Conservation (phyloP, 2,888 invertebrate genomes). For the Tachina fera region DNA sequence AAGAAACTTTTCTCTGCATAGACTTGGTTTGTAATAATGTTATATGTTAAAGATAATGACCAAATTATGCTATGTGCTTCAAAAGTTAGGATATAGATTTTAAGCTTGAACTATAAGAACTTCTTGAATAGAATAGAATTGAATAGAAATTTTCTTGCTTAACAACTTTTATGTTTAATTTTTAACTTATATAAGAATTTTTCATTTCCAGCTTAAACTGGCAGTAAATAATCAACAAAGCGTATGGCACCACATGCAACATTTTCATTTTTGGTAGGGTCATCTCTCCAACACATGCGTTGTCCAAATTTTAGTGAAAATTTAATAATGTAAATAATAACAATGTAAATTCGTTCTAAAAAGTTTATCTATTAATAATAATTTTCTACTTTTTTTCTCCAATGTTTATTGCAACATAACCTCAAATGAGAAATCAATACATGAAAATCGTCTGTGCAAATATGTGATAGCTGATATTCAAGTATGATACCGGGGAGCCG, state of each 20-base stretch:
- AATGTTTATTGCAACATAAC: conserved; percentile 73
- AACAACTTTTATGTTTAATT: conserved; percentile 65
- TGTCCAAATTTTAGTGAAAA: background rate
- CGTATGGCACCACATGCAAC: conserved; percentile 60
- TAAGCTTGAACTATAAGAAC: too few relatives aligned
- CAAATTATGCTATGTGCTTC: too few relatives aligned
- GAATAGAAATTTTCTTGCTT: too few relatives aligned
- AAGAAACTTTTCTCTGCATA: too few relatives aligned
- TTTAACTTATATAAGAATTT: conserved; percentile 74
- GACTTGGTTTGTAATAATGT: too few relatives aligned
- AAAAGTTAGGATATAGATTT: too few relatives aligned
- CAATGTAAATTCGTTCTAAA: too few relatives aligned
- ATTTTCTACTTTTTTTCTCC: background rate
- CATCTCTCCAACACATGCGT: conserved; percentile 68
- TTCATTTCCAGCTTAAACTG: conserved; percentile 16
- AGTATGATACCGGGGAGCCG: background rate
- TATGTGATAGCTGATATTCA: conserved; percentile 42
- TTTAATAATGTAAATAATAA: background rate
- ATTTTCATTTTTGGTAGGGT: conserved; percentile 19
- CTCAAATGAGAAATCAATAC: conserved; percentile 75
- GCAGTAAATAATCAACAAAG: conserved; percentile 74
- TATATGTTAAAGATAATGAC: too few relatives aligned
- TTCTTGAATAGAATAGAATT: too few relatives aligned
- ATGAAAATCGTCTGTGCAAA: conserved; percentile 15
- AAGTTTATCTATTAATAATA: background rate